Percentiles rank a stretch among this genome's conserved stretches.
Evolutionary conservation across 1,140 invertebrate genomes (phyloP).

Genomic region (Bemisia tabaci): DNA sequence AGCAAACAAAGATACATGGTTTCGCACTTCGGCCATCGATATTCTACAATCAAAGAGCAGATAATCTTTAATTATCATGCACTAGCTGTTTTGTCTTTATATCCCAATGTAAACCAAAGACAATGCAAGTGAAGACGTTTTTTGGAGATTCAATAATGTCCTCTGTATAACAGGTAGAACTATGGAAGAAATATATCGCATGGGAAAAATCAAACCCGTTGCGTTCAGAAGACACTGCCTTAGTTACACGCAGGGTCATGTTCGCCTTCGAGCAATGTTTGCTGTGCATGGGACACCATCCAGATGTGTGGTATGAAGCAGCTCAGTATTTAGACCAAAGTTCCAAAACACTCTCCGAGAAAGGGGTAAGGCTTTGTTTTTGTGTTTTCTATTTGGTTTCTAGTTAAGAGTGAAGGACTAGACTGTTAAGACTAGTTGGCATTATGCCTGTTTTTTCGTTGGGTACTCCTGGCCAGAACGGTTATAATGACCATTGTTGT

Average conservation of each 20-base stretch:
- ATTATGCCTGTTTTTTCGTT: too few species aligned
- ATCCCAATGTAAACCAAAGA: too few species aligned
- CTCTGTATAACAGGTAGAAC: conserved; percentile 54
- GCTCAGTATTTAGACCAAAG: conserved; percentile 91
- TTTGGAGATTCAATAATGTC: not conserved
- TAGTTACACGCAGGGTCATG: conserved; percentile 88
- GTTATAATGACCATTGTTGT: too few species aligned
- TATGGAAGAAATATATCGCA: conserved; percentile 98
- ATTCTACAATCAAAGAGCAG: too few species aligned
- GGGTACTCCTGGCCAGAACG: too few species aligned
- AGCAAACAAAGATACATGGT: too few species aligned
- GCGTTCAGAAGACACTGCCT: conserved; percentile 83
- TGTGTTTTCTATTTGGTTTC: conserved; percentile 2
- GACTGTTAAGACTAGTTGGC: too few species aligned
- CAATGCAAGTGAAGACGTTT: too few species aligned
- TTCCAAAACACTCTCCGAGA: conserved; percentile 81
- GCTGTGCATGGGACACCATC: conserved; percentile 90
- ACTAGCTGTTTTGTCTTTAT: too few species aligned
- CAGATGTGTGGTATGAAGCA: conserved; percentile 98
- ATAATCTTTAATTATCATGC: too few species aligned
- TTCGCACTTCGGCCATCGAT: too few species aligned
- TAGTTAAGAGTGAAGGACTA: too few species aligned
- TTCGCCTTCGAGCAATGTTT: conserved; percentile 98
- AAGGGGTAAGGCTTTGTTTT: conserved; percentile 67
- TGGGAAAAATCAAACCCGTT: conserved; percentile 97